A percentile compares a stretch with the other conserved stretches of the same genome.
Evolutionary conservation across 2,888 invertebrate species (phyloP).

Genomic region (Oscheius sp.): DNA sequence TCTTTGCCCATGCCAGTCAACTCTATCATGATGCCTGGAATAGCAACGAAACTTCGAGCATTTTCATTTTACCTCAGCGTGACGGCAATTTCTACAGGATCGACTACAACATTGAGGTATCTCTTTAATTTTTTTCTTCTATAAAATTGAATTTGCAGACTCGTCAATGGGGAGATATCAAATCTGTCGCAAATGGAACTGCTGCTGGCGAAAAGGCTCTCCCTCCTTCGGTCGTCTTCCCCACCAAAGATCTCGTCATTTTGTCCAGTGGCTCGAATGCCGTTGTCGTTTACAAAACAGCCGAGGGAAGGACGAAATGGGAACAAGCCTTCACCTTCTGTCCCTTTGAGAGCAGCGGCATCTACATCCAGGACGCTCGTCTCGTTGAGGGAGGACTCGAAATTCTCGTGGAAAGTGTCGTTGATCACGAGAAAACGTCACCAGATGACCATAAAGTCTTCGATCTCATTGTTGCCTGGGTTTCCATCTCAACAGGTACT

Average conservation of each 20-base stretch:
- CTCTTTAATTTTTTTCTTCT: background rate
- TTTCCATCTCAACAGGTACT: slow-evolving; percentile 10
- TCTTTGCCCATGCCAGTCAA: slow-evolving; percentile 42
- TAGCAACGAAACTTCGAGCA: slow-evolving; percentile 12
- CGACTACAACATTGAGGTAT: slow-evolving; percentile 23
- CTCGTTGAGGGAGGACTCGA: background rate
- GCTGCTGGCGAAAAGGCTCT: background rate
- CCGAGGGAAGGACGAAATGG: slow-evolving; percentile 16
- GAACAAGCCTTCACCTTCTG: slow-evolving; percentile 11
- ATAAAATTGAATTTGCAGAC: slow-evolving; percentile 1
- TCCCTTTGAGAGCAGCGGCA: slow-evolving; percentile 26
- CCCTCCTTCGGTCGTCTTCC: slow-evolving; percentile 25
- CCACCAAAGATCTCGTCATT: slow-evolving; percentile 10
- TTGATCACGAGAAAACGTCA: slow-evolving; percentile 22
- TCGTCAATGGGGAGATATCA: slow-evolving; percentile 17
- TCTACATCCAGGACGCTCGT: slow-evolving; percentile 25
- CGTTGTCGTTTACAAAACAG: slow-evolving; percentile 18
- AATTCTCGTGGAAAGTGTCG: slow-evolving; percentile 14
- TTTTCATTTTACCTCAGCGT: slow-evolving; percentile 11
- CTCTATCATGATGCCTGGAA: slow-evolving; percentile 34
- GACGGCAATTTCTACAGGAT: slow-evolving; percentile 23
- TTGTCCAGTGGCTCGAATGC: slow-evolving; percentile 1
- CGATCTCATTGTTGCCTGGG: slow-evolving; percentile 20
- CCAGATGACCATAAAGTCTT: slow-evolving; percentile 26
- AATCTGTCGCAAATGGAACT: background rate